Evolutionary conservation across 2,888 invertebrate genomes (phyloP), one percentile per base, ranked within the genome.

Genomic region (Papilio elwesi): DNA sequence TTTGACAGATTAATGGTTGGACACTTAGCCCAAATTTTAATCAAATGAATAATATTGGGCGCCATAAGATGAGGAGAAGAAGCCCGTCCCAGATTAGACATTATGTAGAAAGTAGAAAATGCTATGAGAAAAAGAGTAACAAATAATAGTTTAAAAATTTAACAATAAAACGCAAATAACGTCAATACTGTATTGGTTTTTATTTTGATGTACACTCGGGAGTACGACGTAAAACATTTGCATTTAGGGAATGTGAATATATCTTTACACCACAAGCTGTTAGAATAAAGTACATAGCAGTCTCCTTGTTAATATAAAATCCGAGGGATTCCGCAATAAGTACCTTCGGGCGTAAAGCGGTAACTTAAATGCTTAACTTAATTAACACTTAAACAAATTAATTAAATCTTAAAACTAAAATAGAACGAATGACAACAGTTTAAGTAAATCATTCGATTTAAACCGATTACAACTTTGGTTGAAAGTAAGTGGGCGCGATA

Each of bases 151-250:
- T 26, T 26, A 26, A 26, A 26, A n/a, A n/a, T n/a, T n/a, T n/a
- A n/a, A n/a, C 9, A 88, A 84, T 88, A 77, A 92, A 92, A 92
- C 82, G 51, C 88, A 83, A 85, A 83, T 90, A 57, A 36, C 9
- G 16, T 86, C 84, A 92, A 93, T 93, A 92, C 92, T 92, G 92
- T 92, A 88, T 91, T 91, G 92, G 92, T 91, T 91, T 90, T 90
- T 89, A 87, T 90, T 91, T 87, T 85, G 79, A 82, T 85, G 85
- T 82, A 83, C 85, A 83, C 83, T 79, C 77, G 80, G 78, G 83
- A 81, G 82, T 83, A 84, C 80, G 75, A 68, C 76, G 76, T 75
- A 74, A 83, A 86, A 86, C 83, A 83, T 82, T 82, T 83, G 78
- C 79, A 83, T 83, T 83, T 84, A 83, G 89, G 92, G 92, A 93